Conservation (phyloP, 1,140 invertebrate genomes). For the Lutraria rhynchaena region DNA sequence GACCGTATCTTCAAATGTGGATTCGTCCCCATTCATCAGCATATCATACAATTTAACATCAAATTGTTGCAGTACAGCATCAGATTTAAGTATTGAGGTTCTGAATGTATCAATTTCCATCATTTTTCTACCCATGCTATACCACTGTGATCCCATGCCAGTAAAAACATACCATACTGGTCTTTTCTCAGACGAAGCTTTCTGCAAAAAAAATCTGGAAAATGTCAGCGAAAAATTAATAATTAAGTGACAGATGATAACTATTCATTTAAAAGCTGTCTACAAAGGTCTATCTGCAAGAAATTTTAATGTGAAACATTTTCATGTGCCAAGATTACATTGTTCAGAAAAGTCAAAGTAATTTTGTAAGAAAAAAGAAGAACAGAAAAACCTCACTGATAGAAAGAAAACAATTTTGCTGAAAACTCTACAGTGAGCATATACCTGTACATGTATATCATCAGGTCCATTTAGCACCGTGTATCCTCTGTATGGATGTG, state of each 20-base stretch:
- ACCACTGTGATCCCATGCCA: conserved; percentile 98
- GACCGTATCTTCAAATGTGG: conserved; percentile 91
- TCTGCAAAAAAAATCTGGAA: too few relatives aligned
- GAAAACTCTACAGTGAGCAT: background rate
- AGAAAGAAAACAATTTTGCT: background rate
- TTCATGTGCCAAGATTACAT: too few relatives aligned
- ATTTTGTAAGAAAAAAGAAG: too few relatives aligned
- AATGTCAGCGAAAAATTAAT: too few relatives aligned
- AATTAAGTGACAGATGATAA: too few relatives aligned
- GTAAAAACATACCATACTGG: conserved; percentile 97
- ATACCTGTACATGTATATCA: conserved; percentile 40
- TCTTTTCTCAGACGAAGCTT: conserved; percentile 81
- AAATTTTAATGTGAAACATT: too few relatives aligned
- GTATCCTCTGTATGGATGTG: conserved; percentile 91
- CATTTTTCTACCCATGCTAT: conserved; percentile 94
- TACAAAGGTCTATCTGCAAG: background rate
- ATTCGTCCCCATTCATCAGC: conserved; percentile 89
- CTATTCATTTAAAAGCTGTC: too few relatives aligned
- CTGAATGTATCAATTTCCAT: conserved; percentile 92
- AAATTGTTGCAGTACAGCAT: conserved; percentile 89
- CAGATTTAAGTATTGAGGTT: conserved; percentile 89
- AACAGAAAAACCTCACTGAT: too few relatives aligned
- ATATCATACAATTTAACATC: conserved; percentile 92
- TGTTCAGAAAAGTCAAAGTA: too few relatives aligned
- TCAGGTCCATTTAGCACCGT: conserved; percentile 85